Percentiles rank a stretch among this genome's conserved stretches.
phyloP scores from a whole-genome alignment of 2,113 vertebrate species.

The Phalacrocorax brasilianus region DNA sequence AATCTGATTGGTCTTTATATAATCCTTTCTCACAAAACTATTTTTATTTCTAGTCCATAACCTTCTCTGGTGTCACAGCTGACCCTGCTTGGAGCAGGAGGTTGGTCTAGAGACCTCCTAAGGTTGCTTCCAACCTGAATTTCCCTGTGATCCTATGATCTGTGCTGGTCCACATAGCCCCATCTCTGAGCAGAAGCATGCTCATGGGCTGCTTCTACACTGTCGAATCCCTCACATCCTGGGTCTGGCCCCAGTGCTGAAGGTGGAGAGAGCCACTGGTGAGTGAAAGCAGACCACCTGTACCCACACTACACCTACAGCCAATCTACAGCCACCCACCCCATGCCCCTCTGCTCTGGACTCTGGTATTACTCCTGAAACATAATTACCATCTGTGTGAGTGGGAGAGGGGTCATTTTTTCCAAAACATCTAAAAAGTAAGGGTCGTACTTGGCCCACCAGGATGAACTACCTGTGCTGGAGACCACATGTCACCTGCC shows the following conservation, averaged over 20 bases:
- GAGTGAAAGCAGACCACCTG: background rate
- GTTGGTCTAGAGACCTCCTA: background rate
- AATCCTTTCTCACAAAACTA: background rate
- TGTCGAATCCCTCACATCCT: background rate
- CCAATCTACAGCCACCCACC: too few species aligned
- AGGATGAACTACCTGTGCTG: background rate
- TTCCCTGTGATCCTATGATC: background rate
- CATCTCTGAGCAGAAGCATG: rapidly evolving
- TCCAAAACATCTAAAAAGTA: background rate
- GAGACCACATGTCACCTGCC: rapidly evolving
- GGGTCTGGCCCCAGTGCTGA: background rate
- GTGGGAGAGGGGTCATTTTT: background rate
- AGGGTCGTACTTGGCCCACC: background rate
- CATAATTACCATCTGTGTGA: background rate
- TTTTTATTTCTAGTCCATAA: background rate
- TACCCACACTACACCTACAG: background rate
- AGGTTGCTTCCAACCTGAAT: background rate
- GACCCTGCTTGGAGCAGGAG: background rate
- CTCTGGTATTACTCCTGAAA: background rate
- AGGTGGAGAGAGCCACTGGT: rapidly evolving
- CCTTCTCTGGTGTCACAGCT: background rate
- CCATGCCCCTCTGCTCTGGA: background rate
- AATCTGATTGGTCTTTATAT: background rate
- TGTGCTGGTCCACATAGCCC: background rate
- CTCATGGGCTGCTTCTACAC: too few species aligned